Base-by-base conservation (phyloP, 1,140 invertebrate genomes). In the Pseudomyrmex gracilis region DNA sequence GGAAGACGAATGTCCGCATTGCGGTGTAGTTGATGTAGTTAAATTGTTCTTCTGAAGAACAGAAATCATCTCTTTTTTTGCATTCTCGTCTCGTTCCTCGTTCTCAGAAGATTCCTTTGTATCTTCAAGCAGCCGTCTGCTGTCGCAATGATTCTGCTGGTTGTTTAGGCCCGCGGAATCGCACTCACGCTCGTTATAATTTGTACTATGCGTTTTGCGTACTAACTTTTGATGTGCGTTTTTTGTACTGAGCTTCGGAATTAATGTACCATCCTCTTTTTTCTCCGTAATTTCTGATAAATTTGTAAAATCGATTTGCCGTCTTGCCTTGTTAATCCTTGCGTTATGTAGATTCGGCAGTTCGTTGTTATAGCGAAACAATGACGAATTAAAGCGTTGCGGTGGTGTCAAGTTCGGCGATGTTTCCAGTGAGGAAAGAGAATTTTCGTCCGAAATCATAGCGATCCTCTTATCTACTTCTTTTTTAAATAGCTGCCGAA, bases 401-500 rank as follows among this genome's bases (percentile, higher is more conserved):
- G 82, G 13, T 8, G 53, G 34, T n/a, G 20, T 71, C 7, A 43
- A 15, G 55, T 3, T 73, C 51, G 78, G 43, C 51, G 70, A 22
- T 17, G 17, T 1, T 10, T 84, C 82, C 7, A 34, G 9, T 10
- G 51, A 17, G 1, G 78, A 76, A 15, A 34, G 34, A 34, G 15
- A 24, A 45, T 45, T 51, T 22, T 73, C 83, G 5, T 88, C 84
- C 57, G 57, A 9, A 2, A 83, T 45, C 82, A 47, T 15, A 0
- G 24, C 73, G 15, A 84, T 63, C n/a, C 73, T 89, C n/a, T 82
- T 90, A 13, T 91, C 89, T 8, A 92, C 90, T 17, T 93, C 92
- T 15, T 92, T 92, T 45, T 92, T 92, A 24, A 94, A 94, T 0
- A 94, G 82, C 51, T 93, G 93, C 12, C 88, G 89, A 2, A 94